phyloP scores from a whole-genome alignment of 2,113 vertebrate genomes.

The Dendrocopos noguchii region DNA sequence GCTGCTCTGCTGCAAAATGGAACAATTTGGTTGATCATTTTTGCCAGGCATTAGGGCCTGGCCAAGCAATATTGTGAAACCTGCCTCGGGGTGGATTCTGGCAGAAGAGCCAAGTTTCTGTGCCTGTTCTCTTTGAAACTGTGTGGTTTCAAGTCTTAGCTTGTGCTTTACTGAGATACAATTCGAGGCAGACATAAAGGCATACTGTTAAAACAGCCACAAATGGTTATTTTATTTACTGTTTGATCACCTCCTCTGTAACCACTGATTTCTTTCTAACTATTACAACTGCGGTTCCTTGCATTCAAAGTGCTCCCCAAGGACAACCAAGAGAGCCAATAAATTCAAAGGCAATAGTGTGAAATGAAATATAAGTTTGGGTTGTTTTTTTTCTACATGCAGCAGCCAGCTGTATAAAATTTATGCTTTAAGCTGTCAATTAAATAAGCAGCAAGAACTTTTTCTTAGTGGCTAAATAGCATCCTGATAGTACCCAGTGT shows the following conservation, averaged over 20 bases:
- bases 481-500: background rate
- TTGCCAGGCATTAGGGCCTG: slow-evolving; percentile 53
- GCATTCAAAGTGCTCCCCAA: slow-evolving; percentile 68
- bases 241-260: slow-evolving; percentile 66
- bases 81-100: slow-evolving; percentile 31
- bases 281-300: slow-evolving; percentile 66
- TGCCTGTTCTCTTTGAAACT: slow-evolving; percentile 34
- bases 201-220: slow-evolving; percentile 53
- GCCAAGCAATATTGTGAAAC: slow-evolving; percentile 16
- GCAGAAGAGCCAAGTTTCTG: slow-evolving; percentile 25
- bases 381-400: slow-evolving; percentile 35
- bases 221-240: slow-evolving; percentile 78
- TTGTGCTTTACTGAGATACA: slow-evolving; percentile 49
- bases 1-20: slow-evolving; percentile 24
- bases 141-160: slow-evolving; percentile 15
- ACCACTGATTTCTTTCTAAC: slow-evolving; percentile 73
- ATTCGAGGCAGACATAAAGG: slow-evolving; percentile 67
- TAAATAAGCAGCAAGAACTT: slow-evolving; percentile 65
- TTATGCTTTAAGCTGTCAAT: slow-evolving; percentile 66
- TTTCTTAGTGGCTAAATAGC: slow-evolving; percentile 26
- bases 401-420: slow-evolving; percentile 54
- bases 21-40: slow-evolving; percentile 36
- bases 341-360: slow-evolving; percentile 71
- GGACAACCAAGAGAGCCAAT: slow-evolving; percentile 51
- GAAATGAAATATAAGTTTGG: slow-evolving; percentile 71